Evolutionary conservation across 2,888 invertebrate genomes (phyloP).

Genomic region (Bhutanitis thaidina): DNA sequence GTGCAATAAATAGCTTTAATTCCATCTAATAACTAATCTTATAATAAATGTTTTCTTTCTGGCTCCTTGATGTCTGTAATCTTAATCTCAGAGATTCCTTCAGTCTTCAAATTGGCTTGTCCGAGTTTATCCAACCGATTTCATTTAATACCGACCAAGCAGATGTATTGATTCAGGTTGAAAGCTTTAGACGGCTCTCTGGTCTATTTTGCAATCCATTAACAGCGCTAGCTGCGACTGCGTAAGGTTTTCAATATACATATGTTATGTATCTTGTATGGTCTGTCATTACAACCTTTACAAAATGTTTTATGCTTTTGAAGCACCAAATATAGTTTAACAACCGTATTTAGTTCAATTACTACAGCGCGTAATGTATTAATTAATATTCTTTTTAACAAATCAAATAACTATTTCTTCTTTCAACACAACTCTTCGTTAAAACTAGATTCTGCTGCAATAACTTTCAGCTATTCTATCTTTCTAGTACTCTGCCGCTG

Average conservation of each 20-base stretch:
- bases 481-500: too few relatives aligned
- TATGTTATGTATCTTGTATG: neutral
- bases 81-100: neutral
- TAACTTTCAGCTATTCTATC: too few relatives aligned
- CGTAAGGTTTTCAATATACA: neutral
- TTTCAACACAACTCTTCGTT: too few relatives aligned
- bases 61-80: neutral
- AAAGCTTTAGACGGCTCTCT: neutral
- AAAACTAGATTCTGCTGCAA: too few relatives aligned
- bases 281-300: neutral
- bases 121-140: conserved; percentile 4
- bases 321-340: neutral
- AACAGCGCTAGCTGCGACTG: neutral
- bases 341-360: neutral
- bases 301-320: neutral
- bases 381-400: too few relatives aligned
- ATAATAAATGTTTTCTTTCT: too few relatives aligned
- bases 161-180: neutral
- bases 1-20: too few relatives aligned
- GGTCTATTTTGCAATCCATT: neutral
- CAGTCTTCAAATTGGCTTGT: conserved; percentile 3
- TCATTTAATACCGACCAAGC: conserved; percentile 1
- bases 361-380: neutral
- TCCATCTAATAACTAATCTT: too few relatives aligned
- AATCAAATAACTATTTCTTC: too few relatives aligned